Evolutionary conservation across 2,113 vertebrate genomes (phyloP).

Genomic region (Siniperca knerii): DNA sequence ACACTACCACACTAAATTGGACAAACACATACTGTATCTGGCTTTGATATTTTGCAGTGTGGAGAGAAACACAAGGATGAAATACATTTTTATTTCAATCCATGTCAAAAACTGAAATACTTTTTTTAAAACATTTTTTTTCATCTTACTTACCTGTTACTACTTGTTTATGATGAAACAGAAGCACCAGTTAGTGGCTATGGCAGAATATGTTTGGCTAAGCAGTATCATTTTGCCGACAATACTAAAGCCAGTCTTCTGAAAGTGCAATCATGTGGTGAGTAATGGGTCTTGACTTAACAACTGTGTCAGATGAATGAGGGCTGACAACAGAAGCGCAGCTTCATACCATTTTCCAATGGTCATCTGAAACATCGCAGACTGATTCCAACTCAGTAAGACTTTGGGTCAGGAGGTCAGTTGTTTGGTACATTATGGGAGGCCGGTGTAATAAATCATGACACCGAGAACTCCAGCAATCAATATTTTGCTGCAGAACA

Average conservation of each 20-base stretch:
- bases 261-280: neutral
- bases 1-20: neutral
- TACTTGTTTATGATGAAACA: neutral
- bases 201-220: neutral
- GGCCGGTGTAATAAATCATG: slow-evolving; percentile 69
- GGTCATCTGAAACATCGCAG: slow-evolving; percentile 23
- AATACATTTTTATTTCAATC: neutral
- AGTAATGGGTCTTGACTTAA: slow-evolving; percentile 31
- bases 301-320: slow-evolving; percentile 63
- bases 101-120: neutral
- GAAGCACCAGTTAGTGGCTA: neutral
- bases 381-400: slow-evolving; percentile 38
- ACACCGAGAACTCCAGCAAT: slow-evolving; percentile 45
- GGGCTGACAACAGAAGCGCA: slow-evolving; percentile 43
- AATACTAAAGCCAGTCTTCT: neutral
- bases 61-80: neutral
- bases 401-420: slow-evolving; percentile 51
- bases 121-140: too few relatives aligned
- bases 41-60: neutral
- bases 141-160: neutral
- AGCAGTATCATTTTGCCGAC: neutral
- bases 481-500: slow-evolving; percentile 53
- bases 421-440: slow-evolving; percentile 37
- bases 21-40: neutral
- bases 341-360: slow-evolving; percentile 18